Base-by-base conservation (phyloP, 2,797 vertebrate species). In the Premnoplex brunnescens region DNA sequence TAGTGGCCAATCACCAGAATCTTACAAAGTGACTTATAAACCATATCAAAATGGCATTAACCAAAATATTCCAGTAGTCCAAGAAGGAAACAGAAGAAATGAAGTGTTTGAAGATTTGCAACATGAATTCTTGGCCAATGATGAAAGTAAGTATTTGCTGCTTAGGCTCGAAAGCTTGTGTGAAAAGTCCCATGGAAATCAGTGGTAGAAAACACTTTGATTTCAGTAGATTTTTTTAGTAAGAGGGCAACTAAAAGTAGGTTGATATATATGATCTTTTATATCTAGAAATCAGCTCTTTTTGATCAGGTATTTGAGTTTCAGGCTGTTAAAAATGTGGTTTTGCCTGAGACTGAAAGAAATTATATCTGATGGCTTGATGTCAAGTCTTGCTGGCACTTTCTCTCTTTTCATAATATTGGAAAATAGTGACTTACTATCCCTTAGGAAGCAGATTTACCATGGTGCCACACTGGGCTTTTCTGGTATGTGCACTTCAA, bases 41-140 rank as follows among this genome's bases (percentile, higher is more conserved):
- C 99, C 99, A 32, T 98, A 98, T 69, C 98, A 98, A 77, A 95
- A 98, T 96, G 95, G 96, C 69, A 96, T 92, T 79, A 98, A 98
- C 87, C 97, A 97, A 46, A 95, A 97, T 78, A 97, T 96, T 93
- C 98, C 98, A 44, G 96, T 97, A 92, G 85, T 97, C 9, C 96
- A 95, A 36, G 98, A 98, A 49, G 75, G 85, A 32, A 41, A 83
- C 56, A 97, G 91, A 63, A 98, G 97, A 82, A 98, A 98, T 37
- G 98, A 97, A 88, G 93, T 96, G 12, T 98, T 99, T 91, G 98
- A 99, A 91, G 98, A 97, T 77, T 97, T 99, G 83, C 99, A 99
- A 30, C 98, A 94, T 91, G 98, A 99, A 39, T 99, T 99, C 95
- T 97, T 99, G 52, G 98, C 98, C 91, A 98, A 95, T 11, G 97